Percentiles rank a stretch among this genome's conserved stretches.
phyloP scores from a whole-genome alignment of 2,888 invertebrate genomes.

The Cephalotes varians region DNA sequence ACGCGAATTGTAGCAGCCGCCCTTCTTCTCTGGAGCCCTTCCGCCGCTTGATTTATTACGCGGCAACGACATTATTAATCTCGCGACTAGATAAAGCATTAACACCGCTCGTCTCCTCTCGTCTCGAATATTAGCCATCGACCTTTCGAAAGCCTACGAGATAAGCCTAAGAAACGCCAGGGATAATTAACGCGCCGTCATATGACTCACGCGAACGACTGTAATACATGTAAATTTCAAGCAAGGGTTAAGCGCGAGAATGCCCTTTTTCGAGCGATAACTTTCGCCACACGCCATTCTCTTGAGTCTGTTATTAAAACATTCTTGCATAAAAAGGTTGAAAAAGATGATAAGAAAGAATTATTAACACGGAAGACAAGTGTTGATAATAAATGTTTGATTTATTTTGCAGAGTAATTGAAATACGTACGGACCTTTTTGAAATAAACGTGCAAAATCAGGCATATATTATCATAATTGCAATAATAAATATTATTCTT shows the following conservation, averaged over 20 bases:
- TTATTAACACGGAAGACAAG: slow-evolving; percentile 7
- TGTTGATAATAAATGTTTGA: slow-evolving; percentile 14
- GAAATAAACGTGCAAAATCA: background rate
- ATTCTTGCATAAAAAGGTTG: background rate
- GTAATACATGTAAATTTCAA: slow-evolving; percentile 36
- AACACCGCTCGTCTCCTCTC: slow-evolving; percentile 46
- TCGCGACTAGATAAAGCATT: slow-evolving; percentile 51
- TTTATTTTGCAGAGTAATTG: slow-evolving; percentile 29
- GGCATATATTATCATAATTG: background rate
- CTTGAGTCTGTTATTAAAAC: background rate
- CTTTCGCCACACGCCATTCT: slow-evolving; percentile 9
- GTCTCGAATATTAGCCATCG: slow-evolving; percentile 61
- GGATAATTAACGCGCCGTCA: slow-evolving; percentile 28
- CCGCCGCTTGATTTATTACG: slow-evolving; percentile 63
- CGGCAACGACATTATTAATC: slow-evolving; percentile 65
- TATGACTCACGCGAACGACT: slow-evolving; percentile 19
- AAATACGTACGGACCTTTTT: background rate
- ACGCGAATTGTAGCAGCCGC: slow-evolving; percentile 33
- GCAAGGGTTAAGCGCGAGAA: slow-evolving; percentile 17
- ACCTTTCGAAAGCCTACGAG: background rate
- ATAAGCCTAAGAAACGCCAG: slow-evolving; percentile 2
- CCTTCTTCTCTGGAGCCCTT: slow-evolving; percentile 50
- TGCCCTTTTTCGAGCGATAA: slow-evolving; percentile 34
- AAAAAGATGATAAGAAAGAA: slow-evolving; percentile 20
- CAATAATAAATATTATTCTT: slow-evolving; percentile 8